Conservation (phyloP, 2,888 invertebrate species). For the Lithophane ornitopus region DNA sequence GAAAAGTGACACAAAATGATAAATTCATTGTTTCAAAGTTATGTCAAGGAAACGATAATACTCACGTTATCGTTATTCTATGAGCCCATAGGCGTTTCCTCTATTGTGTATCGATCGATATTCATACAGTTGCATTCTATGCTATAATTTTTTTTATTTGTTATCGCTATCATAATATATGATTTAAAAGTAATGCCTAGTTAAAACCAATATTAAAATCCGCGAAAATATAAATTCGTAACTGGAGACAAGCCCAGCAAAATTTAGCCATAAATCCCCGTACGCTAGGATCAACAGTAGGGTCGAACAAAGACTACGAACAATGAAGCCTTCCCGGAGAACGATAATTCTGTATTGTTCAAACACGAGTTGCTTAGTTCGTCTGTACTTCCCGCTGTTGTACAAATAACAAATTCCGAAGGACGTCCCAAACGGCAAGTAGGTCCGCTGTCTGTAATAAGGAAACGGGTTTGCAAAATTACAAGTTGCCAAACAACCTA, state of each 20-base stretch:
- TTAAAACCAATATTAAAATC: conserved; percentile 10
- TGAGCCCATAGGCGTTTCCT: conserved; percentile 43
- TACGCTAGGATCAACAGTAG: conserved; percentile 49
- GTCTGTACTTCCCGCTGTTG: conserved; percentile 48
- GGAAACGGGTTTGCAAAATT: conserved; percentile 57
- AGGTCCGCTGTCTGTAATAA: conserved; percentile 42
- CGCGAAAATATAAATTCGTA: conserved; percentile 19
- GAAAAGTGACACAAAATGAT: conserved; percentile 4
- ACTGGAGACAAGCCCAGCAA: conserved; percentile 15
- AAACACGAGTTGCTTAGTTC: conserved; percentile 43
- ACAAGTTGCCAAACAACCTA: conserved; percentile 57
- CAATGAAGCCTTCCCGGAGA: conserved; percentile 47
- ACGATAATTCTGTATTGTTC: conserved; percentile 59
- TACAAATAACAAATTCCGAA: conserved; percentile 59
- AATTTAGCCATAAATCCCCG: conserved; percentile 51
- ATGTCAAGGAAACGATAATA: conserved; percentile 43
- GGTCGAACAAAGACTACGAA: conserved; percentile 49
- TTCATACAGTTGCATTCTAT: conserved; percentile 12
- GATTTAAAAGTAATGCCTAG: conserved; percentile 7
- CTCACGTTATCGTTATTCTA: conserved; percentile 29
- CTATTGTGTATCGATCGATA: conserved; percentile 2
- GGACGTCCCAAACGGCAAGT: conserved; percentile 41
- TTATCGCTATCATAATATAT: neutral
- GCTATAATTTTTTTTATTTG: neutral
- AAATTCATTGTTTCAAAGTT: conserved; percentile 12